Conservation (phyloP, 2,113 vertebrate genomes). For the Chloropsis cyanopogon region DNA sequence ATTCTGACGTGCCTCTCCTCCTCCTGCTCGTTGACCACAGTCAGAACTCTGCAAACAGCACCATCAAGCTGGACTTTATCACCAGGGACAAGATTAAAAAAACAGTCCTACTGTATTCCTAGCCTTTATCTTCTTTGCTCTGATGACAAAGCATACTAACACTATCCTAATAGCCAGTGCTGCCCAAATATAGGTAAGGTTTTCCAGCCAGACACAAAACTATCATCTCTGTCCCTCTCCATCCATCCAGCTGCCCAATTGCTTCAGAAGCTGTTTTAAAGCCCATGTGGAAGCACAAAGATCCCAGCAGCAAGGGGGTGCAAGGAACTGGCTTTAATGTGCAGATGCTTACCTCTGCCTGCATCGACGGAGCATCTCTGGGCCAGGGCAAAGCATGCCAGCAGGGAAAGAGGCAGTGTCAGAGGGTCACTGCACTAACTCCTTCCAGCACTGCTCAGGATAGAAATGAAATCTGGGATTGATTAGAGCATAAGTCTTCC, state of each 20-base stretch:
- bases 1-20: not conserved
- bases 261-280: not conserved
- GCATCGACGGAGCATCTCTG: not conserved
- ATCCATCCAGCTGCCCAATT: not conserved
- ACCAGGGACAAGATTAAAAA: not conserved
- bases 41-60: not conserved
- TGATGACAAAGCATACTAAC: not conserved
- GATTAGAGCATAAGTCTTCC: not conserved
- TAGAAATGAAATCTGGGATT: not conserved
- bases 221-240: not conserved
- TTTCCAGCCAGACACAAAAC: not conserved
- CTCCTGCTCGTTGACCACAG: not conserved
- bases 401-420: not conserved
- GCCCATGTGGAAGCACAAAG: not conserved
- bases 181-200: not conserved
- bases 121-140: not conserved
- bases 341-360: not conserved
- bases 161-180: not conserved
- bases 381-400: not conserved
- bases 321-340: not conserved
- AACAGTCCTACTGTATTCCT: not conserved
- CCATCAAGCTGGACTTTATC: not conserved
- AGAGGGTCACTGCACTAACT: not conserved
- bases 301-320: not conserved
- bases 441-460: not conserved